These are phyloP conservation scores for Toxotes jaculatrix DNA, from an alignment of 2,113 vertebrate species.

Conservation along the genomic window DNA sequence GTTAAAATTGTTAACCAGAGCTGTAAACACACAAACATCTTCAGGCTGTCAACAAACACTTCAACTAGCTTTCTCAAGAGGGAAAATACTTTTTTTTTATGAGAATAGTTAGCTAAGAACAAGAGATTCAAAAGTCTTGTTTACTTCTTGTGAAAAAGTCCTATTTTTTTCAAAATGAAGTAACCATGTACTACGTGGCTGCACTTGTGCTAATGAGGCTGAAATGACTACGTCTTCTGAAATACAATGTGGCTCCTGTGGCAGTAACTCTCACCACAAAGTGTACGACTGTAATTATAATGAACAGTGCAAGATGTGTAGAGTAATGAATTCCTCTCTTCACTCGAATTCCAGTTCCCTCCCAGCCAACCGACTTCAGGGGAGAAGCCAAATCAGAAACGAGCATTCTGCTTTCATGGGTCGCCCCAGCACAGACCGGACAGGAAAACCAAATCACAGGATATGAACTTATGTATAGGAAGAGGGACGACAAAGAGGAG, in stretches of 20 bases:
- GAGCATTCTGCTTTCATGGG: conserved; percentile 95
- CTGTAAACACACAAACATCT: conserved; percentile 51
- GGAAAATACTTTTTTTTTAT: not conserved
- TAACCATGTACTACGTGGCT: conserved; percentile 14
- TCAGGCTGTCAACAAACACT: conserved; percentile 26
- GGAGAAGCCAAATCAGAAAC: conserved; percentile 99
- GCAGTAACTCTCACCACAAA: conserved; percentile 16
- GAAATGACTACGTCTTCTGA: not conserved
- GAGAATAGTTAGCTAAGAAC: conserved; percentile 2
- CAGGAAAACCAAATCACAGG: conserved; percentile 94
- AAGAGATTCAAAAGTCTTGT: conserved; percentile 8
- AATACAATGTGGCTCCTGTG: conserved; percentile 10
- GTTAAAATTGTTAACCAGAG: conserved; percentile 26
- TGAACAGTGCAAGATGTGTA: conserved; percentile 5
- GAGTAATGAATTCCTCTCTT: conserved; percentile 46
- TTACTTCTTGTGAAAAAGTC: conserved; percentile 12
- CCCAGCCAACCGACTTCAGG: conserved; percentile 96
- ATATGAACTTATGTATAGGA: conserved; percentile 96
- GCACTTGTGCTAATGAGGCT: not conserved
- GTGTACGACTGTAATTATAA: conserved; percentile 16
- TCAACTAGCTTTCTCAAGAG: conserved; percentile 10
- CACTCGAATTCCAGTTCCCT: conserved; percentile 87
- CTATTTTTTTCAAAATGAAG: not conserved
- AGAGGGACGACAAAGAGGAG: conserved; percentile 95
- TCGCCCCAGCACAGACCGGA: conserved; percentile 88